Evolutionary conservation across 2,113 vertebrate genomes (phyloP).

Genomic region (Acanthochromis polyacanthus): DNA sequence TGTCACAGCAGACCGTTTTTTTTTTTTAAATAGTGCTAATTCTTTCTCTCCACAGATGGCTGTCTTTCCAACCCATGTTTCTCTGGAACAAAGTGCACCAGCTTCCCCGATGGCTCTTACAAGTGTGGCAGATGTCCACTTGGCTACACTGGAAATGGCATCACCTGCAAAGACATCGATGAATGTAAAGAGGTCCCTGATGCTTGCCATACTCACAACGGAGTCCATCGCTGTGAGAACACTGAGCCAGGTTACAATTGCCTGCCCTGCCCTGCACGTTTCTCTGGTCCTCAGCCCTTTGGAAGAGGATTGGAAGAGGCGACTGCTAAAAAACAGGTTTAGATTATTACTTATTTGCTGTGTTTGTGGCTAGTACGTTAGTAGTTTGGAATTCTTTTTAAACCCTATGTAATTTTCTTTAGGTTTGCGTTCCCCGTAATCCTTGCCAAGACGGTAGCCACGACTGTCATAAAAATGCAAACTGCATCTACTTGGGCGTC

Average conservation of each 20-base stretch:
- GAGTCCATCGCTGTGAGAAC: constrained; percentile 94
- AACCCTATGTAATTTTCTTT: constrained; percentile 56
- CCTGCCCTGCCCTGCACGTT: constrained; percentile 92
- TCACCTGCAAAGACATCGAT: constrained; percentile 92
- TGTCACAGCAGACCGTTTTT: neutral
- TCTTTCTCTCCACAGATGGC: constrained; percentile 86
- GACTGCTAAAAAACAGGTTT: constrained; percentile 93
- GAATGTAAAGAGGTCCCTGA: constrained; percentile 95
- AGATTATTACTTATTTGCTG: constrained; percentile 12
- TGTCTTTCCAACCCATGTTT: constrained; percentile 98
- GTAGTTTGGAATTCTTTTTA: constrained; percentile 36
- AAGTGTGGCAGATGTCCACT: constrained; percentile 92
- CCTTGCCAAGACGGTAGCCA: constrained; percentile 96
- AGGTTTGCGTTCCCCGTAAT: constrained; percentile 96
- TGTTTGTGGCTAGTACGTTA: neutral
- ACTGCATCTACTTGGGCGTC: constrained; percentile 96
- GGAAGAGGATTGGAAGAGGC: constrained; percentile 92
- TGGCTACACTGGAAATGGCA: constrained; percentile 93
- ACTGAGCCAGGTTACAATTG: constrained; percentile 97
- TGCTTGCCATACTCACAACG: constrained; percentile 91
- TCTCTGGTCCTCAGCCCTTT: constrained; percentile 93
- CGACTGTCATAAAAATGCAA: constrained; percentile 95
- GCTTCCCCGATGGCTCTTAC: constrained; percentile 95
- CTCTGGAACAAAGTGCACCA: constrained; percentile 89
- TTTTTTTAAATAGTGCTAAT: neutral